Base-by-base conservation (phyloP, 2,888 invertebrate species). In the Plagiodera versicolora region DNA sequence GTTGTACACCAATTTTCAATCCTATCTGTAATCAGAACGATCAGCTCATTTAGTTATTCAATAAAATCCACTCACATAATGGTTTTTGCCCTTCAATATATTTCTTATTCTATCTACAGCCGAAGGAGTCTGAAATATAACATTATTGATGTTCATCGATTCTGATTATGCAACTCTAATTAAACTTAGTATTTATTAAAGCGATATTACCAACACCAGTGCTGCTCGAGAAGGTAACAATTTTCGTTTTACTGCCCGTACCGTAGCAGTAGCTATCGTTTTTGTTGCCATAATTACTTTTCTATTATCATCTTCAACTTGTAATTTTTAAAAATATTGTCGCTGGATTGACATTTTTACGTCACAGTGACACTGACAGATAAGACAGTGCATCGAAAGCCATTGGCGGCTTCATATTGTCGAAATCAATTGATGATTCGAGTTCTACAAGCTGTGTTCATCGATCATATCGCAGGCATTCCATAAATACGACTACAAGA, bases 1-100 rank as follows among this genome's bases (percentile, higher is more conserved):
- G 97, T 63, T 92, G 87, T 1, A 99, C 98, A 56, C 99, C 98
- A 73, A 99, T 92, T 84, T 94, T 94, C 39, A 98, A 82, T 2
- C 95, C 98, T 74, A 94, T 85, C 90, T 90, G 70, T 17, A 52
- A 46, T 19, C 8, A 56, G 10, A 11, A 17, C 5, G 9, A 32
- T 20, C 24, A 19, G 14, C 5, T 28, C 1, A 14, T 28, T 18
- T 16, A 9, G n/a, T n/a, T 24, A 49, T 19, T 10, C 55, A 28
- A 18, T 32, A 52, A 5, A 46, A 17, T 51, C 20, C 44, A 82
- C 85, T 84, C 81, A 89, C 87, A 77, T 80, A 86, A 72, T 92
- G 91, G 60, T 89, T 86, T 76, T 91, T 89, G 65, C 88, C 87
- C 35, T 85, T 77, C 77, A 97, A 84, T 58, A 98, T 83, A 74